These are phyloP conservation scores for Mastigias papua DNA, from an alignment of 30 jellyfish, hydroid and myxozoan species.

Conservation along the genomic window DNA sequence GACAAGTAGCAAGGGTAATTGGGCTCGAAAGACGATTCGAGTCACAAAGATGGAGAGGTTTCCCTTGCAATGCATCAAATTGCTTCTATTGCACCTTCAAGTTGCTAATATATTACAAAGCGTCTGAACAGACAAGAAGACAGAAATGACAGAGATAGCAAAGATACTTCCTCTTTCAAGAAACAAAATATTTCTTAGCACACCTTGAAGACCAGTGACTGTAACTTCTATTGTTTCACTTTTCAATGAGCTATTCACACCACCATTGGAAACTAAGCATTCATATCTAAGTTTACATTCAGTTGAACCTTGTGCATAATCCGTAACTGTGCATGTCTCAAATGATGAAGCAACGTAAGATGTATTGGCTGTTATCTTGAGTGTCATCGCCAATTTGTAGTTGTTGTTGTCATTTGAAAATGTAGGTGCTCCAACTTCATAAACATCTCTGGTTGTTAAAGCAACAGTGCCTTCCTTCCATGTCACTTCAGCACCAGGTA, in stretches of 20 bases:
- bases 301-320: constrained; percentile 14
- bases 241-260: background rate
- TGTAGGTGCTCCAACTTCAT: constrained; percentile 28
- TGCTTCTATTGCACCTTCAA: background rate
- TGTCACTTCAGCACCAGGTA: constrained; percentile 31
- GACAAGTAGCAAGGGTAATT: too few species aligned
- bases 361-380: constrained; percentile 44
- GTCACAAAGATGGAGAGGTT: too few species aligned
- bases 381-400: constrained; percentile 10
- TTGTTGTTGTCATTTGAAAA: constrained; percentile 3
- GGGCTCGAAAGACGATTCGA: too few species aligned
- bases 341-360: background rate
- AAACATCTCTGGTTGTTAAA: constrained; percentile 12
- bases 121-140: background rate
- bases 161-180: background rate
- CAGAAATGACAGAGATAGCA: background rate
- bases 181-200: background rate
- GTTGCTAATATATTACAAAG: background rate
- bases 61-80: too few species aligned
- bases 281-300: constrained; percentile 35
- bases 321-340: constrained; percentile 21
- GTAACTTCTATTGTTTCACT: constrained; percentile 13
- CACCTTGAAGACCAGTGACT: constrained; percentile 55
- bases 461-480: constrained; percentile 23
- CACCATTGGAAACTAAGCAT: constrained; percentile 32